phyloP scores from a whole-genome alignment of 2,797 vertebrate species.

The Tapirus indicus region DNA sequence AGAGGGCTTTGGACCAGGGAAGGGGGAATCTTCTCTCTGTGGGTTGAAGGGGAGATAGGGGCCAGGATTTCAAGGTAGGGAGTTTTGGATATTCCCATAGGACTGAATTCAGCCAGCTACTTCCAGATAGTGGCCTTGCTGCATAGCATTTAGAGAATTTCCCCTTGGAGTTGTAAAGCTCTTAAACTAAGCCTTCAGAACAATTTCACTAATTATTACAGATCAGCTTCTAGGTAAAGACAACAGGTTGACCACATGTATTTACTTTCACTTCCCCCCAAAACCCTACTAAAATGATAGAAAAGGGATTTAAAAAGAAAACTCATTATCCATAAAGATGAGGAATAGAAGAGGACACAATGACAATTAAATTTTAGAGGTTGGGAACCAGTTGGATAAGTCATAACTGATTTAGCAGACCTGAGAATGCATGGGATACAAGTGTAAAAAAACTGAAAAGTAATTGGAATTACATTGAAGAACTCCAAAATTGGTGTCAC shows the following conservation, averaged over 20 bases:
- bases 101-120: neutral
- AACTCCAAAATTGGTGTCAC: neutral
- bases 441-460: conserved; percentile 30
- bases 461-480: neutral
- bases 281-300: neutral
- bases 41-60: neutral
- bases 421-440: neutral
- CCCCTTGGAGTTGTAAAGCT: neutral
- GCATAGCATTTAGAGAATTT: neutral
- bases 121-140: neutral
- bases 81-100: neutral
- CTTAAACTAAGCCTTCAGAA: neutral
- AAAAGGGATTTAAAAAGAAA: neutral
- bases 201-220: neutral
- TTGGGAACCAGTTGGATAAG: neutral
- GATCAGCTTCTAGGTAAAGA: neutral
- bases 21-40: neutral
- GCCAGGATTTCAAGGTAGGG: neutral
- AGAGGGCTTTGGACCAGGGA: neutral
- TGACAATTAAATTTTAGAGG: neutral
- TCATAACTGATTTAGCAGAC: neutral
- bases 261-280: neutral
- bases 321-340: neutral
- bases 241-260: neutral
- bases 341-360: neutral